These are phyloP conservation scores for Polydesmus complanatus DNA, from an alignment of 2,888 invertebrate genomes.

Conservation along the genomic window DNA sequence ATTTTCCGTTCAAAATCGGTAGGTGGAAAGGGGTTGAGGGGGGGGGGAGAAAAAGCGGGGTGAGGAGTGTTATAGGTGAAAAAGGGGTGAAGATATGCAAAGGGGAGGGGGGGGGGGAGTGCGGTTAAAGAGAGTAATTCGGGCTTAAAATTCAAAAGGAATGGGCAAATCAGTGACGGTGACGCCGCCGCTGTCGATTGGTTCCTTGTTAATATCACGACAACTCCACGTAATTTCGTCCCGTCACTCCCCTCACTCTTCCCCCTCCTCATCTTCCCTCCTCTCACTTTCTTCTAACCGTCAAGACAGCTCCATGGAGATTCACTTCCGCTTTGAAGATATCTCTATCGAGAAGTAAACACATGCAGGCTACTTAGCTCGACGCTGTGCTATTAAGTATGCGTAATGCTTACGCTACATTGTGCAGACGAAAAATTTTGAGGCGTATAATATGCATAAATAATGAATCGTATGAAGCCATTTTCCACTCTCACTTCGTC, in stretches of 20 bases:
- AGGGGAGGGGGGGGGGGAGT: too few relatives aligned
- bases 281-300: not conserved
- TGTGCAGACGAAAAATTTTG: too few relatives aligned
- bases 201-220: not conserved
- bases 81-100: too few relatives aligned
- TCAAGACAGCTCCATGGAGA: not conserved
- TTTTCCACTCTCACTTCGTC: not conserved
- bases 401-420: too few relatives aligned
- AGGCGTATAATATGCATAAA: not conserved
- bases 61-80: too few relatives aligned
- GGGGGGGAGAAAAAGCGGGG: too few relatives aligned
- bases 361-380: too few relatives aligned
- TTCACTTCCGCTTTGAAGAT: not conserved
- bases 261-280: not conserved
- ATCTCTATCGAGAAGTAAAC: not conserved
- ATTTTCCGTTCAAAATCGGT: too few relatives aligned
- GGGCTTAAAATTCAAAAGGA: not conserved
- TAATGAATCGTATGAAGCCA: not conserved
- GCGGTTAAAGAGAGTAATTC: not conserved
- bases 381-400: too few relatives aligned
- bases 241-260: not conserved
- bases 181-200: too few relatives aligned
- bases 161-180: not conserved
- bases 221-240: not conserved
- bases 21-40: too few relatives aligned